These are phyloP conservation scores for Helicoverpa zea DNA, from an alignment of 1,140 invertebrate species.

Conservation along the genomic window DNA sequence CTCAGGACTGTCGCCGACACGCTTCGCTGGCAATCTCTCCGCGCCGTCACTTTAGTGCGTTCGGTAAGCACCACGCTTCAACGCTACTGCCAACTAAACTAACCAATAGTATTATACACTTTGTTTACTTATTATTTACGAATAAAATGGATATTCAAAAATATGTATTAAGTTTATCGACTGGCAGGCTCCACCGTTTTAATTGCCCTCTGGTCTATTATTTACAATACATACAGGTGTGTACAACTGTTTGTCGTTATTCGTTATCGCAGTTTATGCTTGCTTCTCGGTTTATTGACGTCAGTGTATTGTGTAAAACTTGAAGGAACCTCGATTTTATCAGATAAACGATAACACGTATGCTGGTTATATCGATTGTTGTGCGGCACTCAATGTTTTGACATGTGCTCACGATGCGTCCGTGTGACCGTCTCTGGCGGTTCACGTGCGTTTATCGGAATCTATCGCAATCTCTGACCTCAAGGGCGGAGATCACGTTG, in stretches of 20 bases:
- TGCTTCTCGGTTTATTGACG: slow-evolving; percentile 46
- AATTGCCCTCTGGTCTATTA: slow-evolving; percentile 33
- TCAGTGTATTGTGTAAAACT: slow-evolving; percentile 52
- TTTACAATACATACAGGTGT: slow-evolving; percentile 42
- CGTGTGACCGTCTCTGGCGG: slow-evolving; percentile 54
- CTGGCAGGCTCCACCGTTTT: slow-evolving; percentile 2
- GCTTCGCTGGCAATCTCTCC: slow-evolving; percentile 78
- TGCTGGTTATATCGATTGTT: slow-evolving; percentile 47
- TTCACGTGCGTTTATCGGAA: slow-evolving; percentile 64
- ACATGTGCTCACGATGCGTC: slow-evolving; percentile 58
- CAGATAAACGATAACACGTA: slow-evolving; percentile 51
- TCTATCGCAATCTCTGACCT: slow-evolving; percentile 67
- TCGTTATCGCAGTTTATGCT: slow-evolving; percentile 30
- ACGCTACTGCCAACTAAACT: slow-evolving; percentile 11
- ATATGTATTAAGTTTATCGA: neutral
- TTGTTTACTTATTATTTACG: neutral
- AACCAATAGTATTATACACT: neutral
- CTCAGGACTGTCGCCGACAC: slow-evolving; percentile 77
- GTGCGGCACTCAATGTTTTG: slow-evolving; percentile 58
- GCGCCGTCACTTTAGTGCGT: slow-evolving; percentile 76
- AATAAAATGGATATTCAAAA: slow-evolving; percentile 1
- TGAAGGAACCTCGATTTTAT: slow-evolving; percentile 48
- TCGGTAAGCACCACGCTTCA: slow-evolving; percentile 51
- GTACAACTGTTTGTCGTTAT: slow-evolving; percentile 41
- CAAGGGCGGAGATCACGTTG: slow-evolving; percentile 67